Percentiles rank a stretch among this genome's conserved stretches.
Conservation (phyloP, 2,113 vertebrate genomes). For the Pseudonaja textilis region DNA sequence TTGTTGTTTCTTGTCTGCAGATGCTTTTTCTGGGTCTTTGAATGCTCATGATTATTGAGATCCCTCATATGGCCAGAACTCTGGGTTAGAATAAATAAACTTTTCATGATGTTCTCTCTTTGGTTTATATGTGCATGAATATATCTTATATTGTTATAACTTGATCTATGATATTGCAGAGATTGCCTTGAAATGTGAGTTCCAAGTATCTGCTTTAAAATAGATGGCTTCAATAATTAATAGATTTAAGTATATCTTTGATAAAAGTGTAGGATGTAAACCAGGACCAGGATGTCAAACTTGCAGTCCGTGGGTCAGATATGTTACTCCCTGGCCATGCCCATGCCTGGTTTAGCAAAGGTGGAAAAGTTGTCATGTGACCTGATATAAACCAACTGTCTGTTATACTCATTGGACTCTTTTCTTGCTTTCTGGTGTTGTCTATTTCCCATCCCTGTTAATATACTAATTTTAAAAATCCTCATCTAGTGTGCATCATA, state of each 20-base stretch:
- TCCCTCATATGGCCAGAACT: background rate
- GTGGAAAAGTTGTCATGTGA: too few relatives aligned
- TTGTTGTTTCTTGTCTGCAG: background rate
- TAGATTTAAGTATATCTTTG: background rate
- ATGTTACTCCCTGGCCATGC: too few relatives aligned
- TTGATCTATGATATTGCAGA: background rate
- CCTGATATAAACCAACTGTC: background rate
- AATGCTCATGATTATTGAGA: background rate
- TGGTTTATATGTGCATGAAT: background rate
- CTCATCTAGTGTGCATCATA: conserved; percentile 24
- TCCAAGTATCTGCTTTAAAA: background rate
- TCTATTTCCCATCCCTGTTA: background rate
- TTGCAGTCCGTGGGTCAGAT: rapidly evolving
- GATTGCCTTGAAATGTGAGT: background rate
- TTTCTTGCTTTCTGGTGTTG: background rate
- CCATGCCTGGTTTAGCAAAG: too few relatives aligned
- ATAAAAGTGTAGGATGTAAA: background rate
- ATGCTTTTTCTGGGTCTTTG: background rate
- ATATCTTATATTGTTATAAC: background rate
- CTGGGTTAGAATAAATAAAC: background rate
- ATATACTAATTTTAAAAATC: background rate
- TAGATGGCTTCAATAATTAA: background rate
- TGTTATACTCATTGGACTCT: background rate
- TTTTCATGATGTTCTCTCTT: background rate
- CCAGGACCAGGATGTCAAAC: too few relatives aligned